Evolutionary conservation across 2,797 vertebrate genomes (phyloP).

Genomic region (Thamnophis elegans): DNA sequence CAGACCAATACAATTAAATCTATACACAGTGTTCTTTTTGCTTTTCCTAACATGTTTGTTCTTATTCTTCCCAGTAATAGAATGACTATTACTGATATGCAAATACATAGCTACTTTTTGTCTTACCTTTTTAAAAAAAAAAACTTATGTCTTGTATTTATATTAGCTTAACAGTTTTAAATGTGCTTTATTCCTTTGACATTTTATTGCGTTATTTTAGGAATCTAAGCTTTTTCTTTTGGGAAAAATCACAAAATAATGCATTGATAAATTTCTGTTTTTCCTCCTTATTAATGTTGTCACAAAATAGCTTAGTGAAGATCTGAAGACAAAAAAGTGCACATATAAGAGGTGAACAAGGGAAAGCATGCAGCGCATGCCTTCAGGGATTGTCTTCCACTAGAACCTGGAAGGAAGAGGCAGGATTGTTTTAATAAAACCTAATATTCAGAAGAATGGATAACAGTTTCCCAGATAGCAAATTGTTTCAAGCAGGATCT

Average conservation of each 20-base stretch:
- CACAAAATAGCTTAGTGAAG: neutral
- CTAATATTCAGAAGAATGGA: neutral
- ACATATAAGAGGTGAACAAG: neutral
- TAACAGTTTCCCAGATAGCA: neutral
- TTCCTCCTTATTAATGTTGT: neutral
- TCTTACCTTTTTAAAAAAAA: conserved; percentile 19
- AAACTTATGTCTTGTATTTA: conserved; percentile 47
- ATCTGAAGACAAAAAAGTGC: neutral
- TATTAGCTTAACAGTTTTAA: conserved; percentile 54
- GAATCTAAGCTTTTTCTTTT: neutral
- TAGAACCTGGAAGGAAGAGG: neutral
- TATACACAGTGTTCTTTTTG: conserved; percentile 35
- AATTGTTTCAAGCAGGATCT: neutral
- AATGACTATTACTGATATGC: conserved; percentile 43
- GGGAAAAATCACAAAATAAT: conserved; percentile 30
- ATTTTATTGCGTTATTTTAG: conserved; percentile 39
- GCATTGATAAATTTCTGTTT: neutral
- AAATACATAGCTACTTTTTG: conserved; percentile 52
- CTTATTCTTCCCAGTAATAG: conserved; percentile 50
- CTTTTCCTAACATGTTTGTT: conserved; percentile 44
- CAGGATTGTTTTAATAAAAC: neutral
- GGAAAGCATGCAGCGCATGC: neutral
- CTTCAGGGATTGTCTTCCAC: neutral
- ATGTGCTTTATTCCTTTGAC: conserved; percentile 48
- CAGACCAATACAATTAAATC: conserved; percentile 33